Percentiles rank a stretch among this genome's conserved stretches.
phyloP scores from a whole-genome alignment of 2,113 vertebrate genomes.

The Saccopteryx bilineata region DNA sequence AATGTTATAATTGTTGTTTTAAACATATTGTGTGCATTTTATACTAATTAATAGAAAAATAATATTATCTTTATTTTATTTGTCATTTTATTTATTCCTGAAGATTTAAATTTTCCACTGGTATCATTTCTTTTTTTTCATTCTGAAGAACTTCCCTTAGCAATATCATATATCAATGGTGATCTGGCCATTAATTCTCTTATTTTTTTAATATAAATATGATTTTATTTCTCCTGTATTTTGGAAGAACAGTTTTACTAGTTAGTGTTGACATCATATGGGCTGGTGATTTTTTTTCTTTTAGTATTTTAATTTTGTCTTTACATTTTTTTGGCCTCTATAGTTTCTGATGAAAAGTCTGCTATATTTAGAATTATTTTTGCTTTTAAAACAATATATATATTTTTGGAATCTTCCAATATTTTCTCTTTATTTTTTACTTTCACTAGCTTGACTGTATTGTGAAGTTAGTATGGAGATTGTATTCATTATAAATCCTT shows the following conservation, averaged over 20 bases:
- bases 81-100: neutral
- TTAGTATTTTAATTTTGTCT: neutral
- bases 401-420: neutral
- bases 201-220: neutral
- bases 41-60: neutral
- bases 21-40: neutral
- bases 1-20: neutral
- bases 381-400: neutral
- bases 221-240: neutral
- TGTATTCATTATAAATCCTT: neutral
- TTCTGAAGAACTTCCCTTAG: neutral
- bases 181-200: neutral
- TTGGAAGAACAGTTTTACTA: neutral
- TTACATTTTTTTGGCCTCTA: neutral
- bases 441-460: neutral
- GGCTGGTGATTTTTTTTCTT: neutral
- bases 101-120: neutral
- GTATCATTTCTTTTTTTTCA: neutral
- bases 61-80: neutral
- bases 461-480: neutral
- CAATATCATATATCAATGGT: neutral
- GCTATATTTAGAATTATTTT: neutral
- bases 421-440: neutral
- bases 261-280: rapidly evolving
- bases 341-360: neutral